A percentile compares a stretch with the other conserved stretches of the same genome.
phyloP scores from a whole-genome alignment of 37 sponge, comb jelly and placozoan species.

The Beroe forskalii region DNA sequence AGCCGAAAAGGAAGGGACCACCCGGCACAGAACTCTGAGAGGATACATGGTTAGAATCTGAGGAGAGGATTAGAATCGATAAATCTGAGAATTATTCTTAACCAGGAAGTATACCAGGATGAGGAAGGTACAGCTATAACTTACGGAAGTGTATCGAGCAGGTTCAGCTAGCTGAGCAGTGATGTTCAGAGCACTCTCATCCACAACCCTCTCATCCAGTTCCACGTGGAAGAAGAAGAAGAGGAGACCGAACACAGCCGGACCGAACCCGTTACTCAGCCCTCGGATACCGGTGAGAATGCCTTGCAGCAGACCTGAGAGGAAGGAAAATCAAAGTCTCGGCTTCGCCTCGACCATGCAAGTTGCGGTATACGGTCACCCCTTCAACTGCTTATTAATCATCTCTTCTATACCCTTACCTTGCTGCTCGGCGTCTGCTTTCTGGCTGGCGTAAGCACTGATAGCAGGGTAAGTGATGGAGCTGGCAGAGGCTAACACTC shows the following conservation, averaged over 20 bases:
- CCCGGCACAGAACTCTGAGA: constrained; percentile 30
- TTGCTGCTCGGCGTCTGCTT: constrained; percentile 78
- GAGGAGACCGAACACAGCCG: constrained; percentile 82
- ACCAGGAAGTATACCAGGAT: no score
- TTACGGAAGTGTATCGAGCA: no score
- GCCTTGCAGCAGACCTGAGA: constrained; percentile 79
- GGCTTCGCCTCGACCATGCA: no score
- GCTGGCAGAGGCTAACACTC: constrained; percentile 74
- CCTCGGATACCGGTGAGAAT: constrained; percentile 89
- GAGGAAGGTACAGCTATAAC: no score
- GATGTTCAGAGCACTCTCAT: not conserved
- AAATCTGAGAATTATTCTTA: no score
- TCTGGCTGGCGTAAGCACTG: constrained; percentile 78
- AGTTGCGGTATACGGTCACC: no score
- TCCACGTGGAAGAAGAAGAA: constrained; percentile 81
- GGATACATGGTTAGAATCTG: not conserved
- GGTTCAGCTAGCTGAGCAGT: no score
- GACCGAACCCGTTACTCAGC: constrained; percentile 86
- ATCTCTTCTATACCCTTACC: no score
- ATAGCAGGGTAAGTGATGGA: constrained; percentile 86
- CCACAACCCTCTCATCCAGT: constrained; percentile 54
- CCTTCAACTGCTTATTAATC: no score
- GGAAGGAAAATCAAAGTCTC: no score
- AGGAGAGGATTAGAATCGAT: not conserved
- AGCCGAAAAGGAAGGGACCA: constrained; percentile 28